A percentile compares a stretch with the other conserved stretches of the same genome.
phyloP scores from a whole-genome alignment of 2,888 invertebrate genomes.

The Eugnorisma glareosa region DNA sequence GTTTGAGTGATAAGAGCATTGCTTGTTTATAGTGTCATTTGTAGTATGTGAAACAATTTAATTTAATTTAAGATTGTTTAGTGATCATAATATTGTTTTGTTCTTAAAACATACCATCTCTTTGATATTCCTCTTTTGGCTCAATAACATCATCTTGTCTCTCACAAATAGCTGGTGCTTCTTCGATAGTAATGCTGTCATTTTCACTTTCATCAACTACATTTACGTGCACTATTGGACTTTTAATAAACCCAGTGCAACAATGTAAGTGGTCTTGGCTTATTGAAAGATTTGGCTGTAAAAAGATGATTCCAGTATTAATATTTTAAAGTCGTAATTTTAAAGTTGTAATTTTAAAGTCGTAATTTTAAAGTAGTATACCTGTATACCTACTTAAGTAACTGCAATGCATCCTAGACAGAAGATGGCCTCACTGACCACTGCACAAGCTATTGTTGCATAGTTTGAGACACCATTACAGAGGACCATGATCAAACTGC shows the following conservation, averaged over 20 bases:
- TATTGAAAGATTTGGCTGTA: background rate
- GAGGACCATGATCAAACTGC: background rate
- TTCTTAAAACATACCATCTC: background rate
- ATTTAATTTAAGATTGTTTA: background rate
- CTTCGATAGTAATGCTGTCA: conserved; percentile 1
- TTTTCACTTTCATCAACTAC: background rate
- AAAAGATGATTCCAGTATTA: background rate
- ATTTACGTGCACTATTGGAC: background rate
- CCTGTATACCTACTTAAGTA: background rate
- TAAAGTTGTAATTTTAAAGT: no score
- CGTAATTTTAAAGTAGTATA: no score
- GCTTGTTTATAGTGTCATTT: background rate
- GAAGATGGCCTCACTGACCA: background rate
- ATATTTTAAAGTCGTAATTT: background rate
- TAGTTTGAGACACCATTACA: no score
- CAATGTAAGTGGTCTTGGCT: background rate
- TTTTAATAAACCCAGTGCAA: background rate
- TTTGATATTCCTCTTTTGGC: background rate
- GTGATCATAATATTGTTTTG: background rate
- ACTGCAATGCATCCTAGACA: background rate
- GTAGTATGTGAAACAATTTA: background rate
- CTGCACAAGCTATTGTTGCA: no score
- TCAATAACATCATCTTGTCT: background rate
- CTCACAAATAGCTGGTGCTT: background rate
- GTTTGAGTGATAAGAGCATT: background rate